Base-by-base conservation (phyloP, 2,888 invertebrate genomes). In the Limulus polyphemus region DNA sequence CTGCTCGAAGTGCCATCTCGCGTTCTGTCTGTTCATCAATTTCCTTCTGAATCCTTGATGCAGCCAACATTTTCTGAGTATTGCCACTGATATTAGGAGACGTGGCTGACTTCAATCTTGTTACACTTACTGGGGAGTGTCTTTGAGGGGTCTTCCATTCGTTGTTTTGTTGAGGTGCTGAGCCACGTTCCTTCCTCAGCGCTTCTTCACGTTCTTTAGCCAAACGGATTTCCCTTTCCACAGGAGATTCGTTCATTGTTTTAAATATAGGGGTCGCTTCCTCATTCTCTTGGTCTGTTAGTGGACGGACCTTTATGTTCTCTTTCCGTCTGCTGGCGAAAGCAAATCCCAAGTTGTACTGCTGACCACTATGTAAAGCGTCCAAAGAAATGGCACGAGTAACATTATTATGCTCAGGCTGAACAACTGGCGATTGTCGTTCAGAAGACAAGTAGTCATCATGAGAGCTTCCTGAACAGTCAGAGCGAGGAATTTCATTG, bases 21-120 rank as follows among this genome's bases (percentile, higher is more conserved):
- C 90, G 81, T 73, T 88, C 84, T 60, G 86, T 85, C 65, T 88
- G 89, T 78, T 89, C 88, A 72, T 86, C 84, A 72, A 93, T 90
- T 81, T 93, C 92, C 74, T 85, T 83, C 78, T 92, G 91, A 75
- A 93, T 90, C 75, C 90, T 83, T 68, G 77, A 77, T 32, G 80
- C 79, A 7, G 68, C 68, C 11, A 64, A 59, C 17, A 67, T 61
- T 56, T 63, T 58, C 47, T 62, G 62, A 11, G 54, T 59, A 56
- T 59, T 50, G 47, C 51, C 57, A n/a, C 46, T 17, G 7, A 32
- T 5, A 32, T 32, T 32, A 32, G 32, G 32, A 32, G 7, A 32
- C 32, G 32, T 32, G 3, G 32, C 32, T 7, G 32, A 32, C 32
- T 32, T 32, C 32, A 32, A 7, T 32, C 32, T 7, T 32, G 32